Evolutionary conservation across 2,888 invertebrate genomes (phyloP), one percentile per base, ranked within the genome.

Genomic region (Aquatica leii): DNA sequence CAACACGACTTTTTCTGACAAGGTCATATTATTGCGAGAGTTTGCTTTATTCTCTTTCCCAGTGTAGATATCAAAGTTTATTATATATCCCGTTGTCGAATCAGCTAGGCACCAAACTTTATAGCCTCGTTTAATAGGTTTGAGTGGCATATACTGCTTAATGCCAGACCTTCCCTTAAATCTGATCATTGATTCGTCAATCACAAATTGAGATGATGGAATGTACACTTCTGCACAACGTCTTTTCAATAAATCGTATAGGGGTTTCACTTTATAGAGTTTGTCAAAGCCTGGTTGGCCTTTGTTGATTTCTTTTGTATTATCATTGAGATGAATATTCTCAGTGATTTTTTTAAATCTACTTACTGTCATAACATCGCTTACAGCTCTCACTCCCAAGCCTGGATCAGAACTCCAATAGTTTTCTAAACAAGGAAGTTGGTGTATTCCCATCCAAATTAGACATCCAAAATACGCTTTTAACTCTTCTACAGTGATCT

Each of bases 391-490:
- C 5, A 24, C 12, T 24, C 21, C n/a, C 21, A 11, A 17, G 11
- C 5, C 11, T 24, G 18, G 8, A 14, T 17, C 49, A 24, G 21
- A 12, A 24, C n/a, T n/a, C 49, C 21, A 49, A 49, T 49, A 49
- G 31, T 21, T 49, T 21, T 20, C 24, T 21, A 49, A 49, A 6
- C n/a, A 6, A 4, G 49, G 49, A 8, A 49, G n/a, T 24, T 20
- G n/a, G n/a, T 49, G 9, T n/a, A 49, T 49, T 20, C 49, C 49
- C 49, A 49, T 20, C 12, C 18, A n/a, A 24, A 49, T 49, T n/a
- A 49, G 21, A 49, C 49, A 49, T 24, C 49, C 18, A 2, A 49
- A 2, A 24, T n/a, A 49, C 2, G 49, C 49, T 18, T 49, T 49
- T 49, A 49, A 21, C n/a, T 49, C 49, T n/a, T 49, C 49, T 43